Base-by-base conservation (phyloP, 2,888 invertebrate genomes). In the Cepaea hortensis region DNA sequence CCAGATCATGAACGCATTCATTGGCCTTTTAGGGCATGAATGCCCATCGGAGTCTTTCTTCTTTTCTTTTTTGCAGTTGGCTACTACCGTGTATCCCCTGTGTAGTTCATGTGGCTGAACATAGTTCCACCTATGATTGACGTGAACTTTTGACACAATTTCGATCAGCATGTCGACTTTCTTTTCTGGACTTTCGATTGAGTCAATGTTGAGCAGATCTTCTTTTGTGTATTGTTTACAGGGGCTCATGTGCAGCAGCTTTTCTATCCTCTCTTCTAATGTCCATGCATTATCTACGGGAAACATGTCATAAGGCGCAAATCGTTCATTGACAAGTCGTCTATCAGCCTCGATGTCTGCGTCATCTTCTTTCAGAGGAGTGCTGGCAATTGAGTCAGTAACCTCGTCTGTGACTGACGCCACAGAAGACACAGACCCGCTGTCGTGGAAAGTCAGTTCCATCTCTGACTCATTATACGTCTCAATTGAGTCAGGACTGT, bases 1-100 rank as follows among this genome's bases (percentile, higher is more conserved):
- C 87, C 87, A 87, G 35, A 87, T 87, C 87, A 87, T 87, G 50
- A 87, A 87, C 48, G 87, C 87, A 80, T 87, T 87, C 87, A 87
- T 87, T 20, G 87, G 87, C 48, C 87, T 0, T 48, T 87, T 87
- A 0, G 87, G 87, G 48, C 48, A 79, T 6, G 68, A 35, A 7
- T 87, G 73, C 5, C 87, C 87, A 7, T 83, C 84, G 2, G 83
- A 46, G 61, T 87, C 87, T 79, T 83, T 83, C 84, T 87, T 87
- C 55, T 87, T 87, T 46, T 86, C 86, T 61, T 84, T 87, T 61
- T 87, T 87, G 35, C 87, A 87, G 48, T 72, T 79, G n/a, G 83
- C 79, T 0, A 84, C 87, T 13, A 77, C 73, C 0, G 87, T 87
- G 65, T 87, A 87, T 18, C 72, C 62, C 62, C 77, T 55, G 46